A percentile compares a stretch with the other conserved stretches of the same genome.
phyloP scores from a whole-genome alignment of 2,888 invertebrate species.

The Clunio marinus region DNA sequence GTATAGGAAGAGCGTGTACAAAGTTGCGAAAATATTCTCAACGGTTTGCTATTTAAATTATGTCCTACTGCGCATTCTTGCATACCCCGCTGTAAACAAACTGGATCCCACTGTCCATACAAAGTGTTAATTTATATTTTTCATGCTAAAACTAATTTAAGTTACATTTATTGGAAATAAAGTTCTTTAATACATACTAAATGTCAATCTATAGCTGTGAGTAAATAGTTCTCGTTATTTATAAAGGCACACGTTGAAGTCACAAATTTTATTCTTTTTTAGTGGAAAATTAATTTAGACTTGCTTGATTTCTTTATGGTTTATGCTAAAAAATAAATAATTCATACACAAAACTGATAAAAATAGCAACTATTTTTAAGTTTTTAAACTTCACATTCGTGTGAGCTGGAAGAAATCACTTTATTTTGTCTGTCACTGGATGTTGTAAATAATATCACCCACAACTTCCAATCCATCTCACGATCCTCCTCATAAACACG shows the following conservation, averaged over 20 bases:
- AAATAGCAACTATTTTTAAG: not conserved
- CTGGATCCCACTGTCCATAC: no score
- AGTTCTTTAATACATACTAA: not conserved
- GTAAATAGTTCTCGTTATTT: not conserved
- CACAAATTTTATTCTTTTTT: slow-evolving; percentile 21
- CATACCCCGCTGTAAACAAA: no score
- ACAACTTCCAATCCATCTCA: not conserved
- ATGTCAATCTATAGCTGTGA: slow-evolving; percentile 18
- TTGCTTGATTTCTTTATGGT: slow-evolving; percentile 1
- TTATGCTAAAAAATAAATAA: slow-evolving; percentile 10
- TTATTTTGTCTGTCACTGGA: not conserved
- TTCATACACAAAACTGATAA: slow-evolving; percentile 9
- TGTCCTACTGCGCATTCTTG: no score
- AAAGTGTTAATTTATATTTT: no score
- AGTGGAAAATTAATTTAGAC: not conserved
- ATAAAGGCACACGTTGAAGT: not conserved
- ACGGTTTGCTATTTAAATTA: no score
- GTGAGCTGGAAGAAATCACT: not conserved
- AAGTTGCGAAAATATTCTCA: no score
- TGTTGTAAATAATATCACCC: slow-evolving; percentile 9
- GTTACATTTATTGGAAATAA: no score
- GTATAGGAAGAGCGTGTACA: no score
- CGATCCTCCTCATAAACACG: not conserved
- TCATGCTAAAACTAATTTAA: no score
- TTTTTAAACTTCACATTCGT: not conserved